Conservation (phyloP, 2,113 vertebrate genomes). For the Panurus biarmicus region DNA sequence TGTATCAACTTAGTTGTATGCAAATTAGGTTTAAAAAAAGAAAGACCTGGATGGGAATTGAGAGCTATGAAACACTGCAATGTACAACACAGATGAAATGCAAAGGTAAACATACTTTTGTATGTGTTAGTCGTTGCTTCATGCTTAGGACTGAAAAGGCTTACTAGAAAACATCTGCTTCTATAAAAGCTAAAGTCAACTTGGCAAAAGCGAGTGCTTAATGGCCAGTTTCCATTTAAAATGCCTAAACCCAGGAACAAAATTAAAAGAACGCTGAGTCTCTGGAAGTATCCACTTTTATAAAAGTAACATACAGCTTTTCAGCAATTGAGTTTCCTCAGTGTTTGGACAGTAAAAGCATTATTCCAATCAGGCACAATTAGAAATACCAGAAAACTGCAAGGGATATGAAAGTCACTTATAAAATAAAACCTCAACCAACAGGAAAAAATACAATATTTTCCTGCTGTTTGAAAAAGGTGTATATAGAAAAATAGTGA, state of each 20-base stretch:
- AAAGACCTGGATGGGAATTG: not conserved
- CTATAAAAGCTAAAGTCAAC: constrained; percentile 31
- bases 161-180: constrained; percentile 48
- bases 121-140: not conserved
- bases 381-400: constrained; percentile 28
- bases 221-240: constrained; percentile 27
- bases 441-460: not conserved
- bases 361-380: not conserved
- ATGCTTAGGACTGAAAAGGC: not conserved
- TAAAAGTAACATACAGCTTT: not conserved
- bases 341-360: not conserved
- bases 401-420: not conserved
- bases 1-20: constrained; percentile 45
- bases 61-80: not conserved
- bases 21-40: constrained; percentile 20
- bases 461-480: constrained; percentile 42
- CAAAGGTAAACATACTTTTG: constrained; percentile 35
- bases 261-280: not conserved
- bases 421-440: not conserved
- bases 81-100: not conserved
- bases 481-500: constrained; percentile 49
- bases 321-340: not conserved
- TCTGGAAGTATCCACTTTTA: not conserved
- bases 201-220: constrained; percentile 12
- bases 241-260: constrained; percentile 17